Evolutionary conservation across 2,888 invertebrate species (phyloP).

Genomic region (Acanthosoma haemorrhoidale): DNA sequence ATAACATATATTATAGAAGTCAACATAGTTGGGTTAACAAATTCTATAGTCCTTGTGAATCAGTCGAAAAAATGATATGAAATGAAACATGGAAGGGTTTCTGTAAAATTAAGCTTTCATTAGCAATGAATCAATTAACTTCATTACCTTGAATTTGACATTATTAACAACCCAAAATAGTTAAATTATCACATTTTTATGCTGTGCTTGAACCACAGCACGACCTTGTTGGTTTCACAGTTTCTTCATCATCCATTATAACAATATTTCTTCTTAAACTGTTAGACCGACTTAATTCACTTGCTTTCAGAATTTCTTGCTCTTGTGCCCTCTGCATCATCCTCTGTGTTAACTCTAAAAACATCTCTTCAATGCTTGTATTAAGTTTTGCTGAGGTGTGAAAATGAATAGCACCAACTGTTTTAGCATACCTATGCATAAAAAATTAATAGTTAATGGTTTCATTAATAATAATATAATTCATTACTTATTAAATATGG

Average conservation of each 20-base stretch:
- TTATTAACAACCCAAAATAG: neutral
- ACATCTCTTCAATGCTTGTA: constrained; percentile 85
- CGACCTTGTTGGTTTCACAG: constrained; percentile 42
- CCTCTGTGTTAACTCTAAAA: constrained; percentile 71
- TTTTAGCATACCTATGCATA: constrained; percentile 70
- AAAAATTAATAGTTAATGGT: no score
- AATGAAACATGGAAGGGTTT: neutral
- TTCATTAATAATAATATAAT: no score
- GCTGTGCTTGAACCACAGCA: constrained; percentile 45
- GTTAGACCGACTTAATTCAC: constrained; percentile 46
- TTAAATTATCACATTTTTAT: neutral
- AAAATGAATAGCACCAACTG: constrained; percentile 87
- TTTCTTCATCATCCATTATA: constrained; percentile 48
- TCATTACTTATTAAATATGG: neutral
- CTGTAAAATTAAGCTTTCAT: neutral
- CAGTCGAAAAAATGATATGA: neutral
- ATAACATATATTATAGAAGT: neutral
- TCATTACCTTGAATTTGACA: neutral
- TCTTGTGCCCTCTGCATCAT: constrained; percentile 56
- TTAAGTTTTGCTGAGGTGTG: constrained; percentile 91
- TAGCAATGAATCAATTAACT: neutral
- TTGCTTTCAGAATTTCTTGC: constrained; percentile 44
- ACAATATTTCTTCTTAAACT: constrained; percentile 49
- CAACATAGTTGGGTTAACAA: neutral
- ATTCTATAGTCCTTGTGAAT: neutral